These are phyloP conservation scores for Forbesichthys papilliferus DNA, from an alignment of 2,113 vertebrate species.

Conservation along the genomic window DNA sequence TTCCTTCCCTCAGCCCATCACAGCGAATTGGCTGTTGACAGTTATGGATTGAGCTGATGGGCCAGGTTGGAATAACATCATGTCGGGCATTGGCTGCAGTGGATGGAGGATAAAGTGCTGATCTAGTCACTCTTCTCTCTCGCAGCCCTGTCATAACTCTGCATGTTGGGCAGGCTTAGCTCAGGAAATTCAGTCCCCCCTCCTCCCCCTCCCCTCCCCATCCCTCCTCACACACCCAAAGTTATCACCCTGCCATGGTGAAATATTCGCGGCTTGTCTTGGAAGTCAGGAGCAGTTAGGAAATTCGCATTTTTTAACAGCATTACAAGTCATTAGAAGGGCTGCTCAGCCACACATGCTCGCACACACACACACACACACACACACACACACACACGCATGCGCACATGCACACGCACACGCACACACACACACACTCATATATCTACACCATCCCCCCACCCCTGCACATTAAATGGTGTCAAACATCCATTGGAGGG, in stretches of 20 bases:
- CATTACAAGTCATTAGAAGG: no score
- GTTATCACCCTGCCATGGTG: no score
- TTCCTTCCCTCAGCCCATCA: background rate
- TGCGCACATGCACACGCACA: background rate
- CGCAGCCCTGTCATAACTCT: background rate
- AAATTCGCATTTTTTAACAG: background rate
- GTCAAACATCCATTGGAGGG: conserved; percentile 13
- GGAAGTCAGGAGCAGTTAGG: no score
- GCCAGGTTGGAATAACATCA: background rate
- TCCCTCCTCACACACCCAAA: background rate
- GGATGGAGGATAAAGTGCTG: conserved; percentile 28
- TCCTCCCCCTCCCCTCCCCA: background rate
- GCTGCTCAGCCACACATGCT: background rate
- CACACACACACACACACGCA: conserved; percentile 3
- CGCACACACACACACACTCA: background rate
- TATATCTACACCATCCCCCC: background rate
- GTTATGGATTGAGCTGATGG: background rate
- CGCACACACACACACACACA: conserved; percentile 1
- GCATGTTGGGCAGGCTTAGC: background rate
- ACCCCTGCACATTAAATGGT: background rate
- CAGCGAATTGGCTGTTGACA: conserved; percentile 15
- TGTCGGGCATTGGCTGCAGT: background rate
- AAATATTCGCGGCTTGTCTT: no score
- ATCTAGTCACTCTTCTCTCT: conserved; percentile 16
- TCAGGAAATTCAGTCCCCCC: background rate